Evolutionary conservation across 1,140 invertebrate species (phyloP), one percentile per base, ranked within the genome.

Genomic region (Bombus confusus): DNA sequence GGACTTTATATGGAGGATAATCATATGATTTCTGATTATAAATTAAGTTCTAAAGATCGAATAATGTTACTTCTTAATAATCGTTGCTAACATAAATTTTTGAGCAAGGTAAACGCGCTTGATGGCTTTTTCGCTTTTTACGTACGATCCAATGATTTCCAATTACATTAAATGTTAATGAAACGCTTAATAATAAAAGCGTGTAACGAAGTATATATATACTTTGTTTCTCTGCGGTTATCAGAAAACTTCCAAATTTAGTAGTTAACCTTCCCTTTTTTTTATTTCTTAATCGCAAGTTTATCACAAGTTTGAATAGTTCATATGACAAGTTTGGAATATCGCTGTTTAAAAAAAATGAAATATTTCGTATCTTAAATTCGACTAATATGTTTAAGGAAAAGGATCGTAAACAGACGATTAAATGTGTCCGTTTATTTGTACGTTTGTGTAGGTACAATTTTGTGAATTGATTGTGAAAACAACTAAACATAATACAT

Each of bases 11-110:
- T 88, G 47, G 85, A 88, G 22, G 52, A 88, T 43, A 79, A 83
- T 31, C 85, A 85, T 79, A 83, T 86, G 3, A 76, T 87, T 37
- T 83, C 87, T 4, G 87, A 88, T 79, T 88, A 88, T 47, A 82
- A 83, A 47, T 64, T 88, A 31, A 83, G 34, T 12, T 57, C 80
- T 3, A 71, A 74, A 47, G 80, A 83, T 75, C 80, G n/a, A 59
- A 83, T 88, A 85, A 81, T n/a, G 79, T 37, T 85, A 15, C 78
- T 85, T 15, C 59, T 81, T 9, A 37, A 73, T 34, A 37, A 74
- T 31, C 59, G 15, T 39, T 76, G 9, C 68, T 81, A 72, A 59
- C 8, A 31, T 12, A 9, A 3, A 57, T 39, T n/a, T 52, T 77
- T 25, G 12, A 34, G 1, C 1, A 34, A 47, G 22, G 52, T n/a